phyloP scores from a whole-genome alignment of 2,888 invertebrate genomes.

The Hyppa rectilinea region DNA sequence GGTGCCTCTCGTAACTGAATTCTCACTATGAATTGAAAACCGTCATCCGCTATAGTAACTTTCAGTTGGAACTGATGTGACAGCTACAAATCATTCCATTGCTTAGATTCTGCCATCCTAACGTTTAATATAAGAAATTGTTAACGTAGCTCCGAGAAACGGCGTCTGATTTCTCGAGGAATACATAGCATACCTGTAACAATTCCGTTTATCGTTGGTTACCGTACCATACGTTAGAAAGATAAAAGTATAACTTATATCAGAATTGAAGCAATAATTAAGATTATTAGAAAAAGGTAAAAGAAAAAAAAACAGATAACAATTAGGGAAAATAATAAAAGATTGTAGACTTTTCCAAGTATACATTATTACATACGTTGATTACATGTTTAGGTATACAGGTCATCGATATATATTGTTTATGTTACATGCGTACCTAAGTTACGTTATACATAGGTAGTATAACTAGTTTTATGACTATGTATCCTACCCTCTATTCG shows the following conservation, averaged over 20 bases:
- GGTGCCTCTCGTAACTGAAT: constrained; percentile 37
- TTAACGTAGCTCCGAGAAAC: constrained; percentile 13
- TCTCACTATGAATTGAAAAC: constrained; percentile 43
- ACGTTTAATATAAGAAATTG: constrained; percentile 34
- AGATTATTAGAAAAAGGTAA: constrained; percentile 12
- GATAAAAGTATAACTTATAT: neutral
- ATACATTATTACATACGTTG: neutral
- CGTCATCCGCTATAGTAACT: constrained; percentile 8
- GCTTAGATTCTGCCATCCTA: constrained; percentile 11
- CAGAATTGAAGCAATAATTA: neutral
- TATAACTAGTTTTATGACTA: too few species aligned
- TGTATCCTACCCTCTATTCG: too few species aligned
- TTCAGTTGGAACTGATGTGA: constrained; percentile 9
- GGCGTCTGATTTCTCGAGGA: constrained; percentile 27
- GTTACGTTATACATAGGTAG: too few species aligned
- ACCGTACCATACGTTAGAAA: neutral
- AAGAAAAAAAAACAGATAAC: constrained; percentile 1
- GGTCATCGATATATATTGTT: neutral
- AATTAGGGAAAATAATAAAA: neutral
- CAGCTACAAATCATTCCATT: constrained; percentile 36
- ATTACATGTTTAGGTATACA: neutral
- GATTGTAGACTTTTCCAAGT: constrained; percentile 1
- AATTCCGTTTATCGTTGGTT: constrained; percentile 30
- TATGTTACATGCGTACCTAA: neutral
- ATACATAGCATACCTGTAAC: constrained; percentile 29